phyloP scores from a whole-genome alignment of 1,140 invertebrate genomes.

The Philotrypesis tridentata region DNA sequence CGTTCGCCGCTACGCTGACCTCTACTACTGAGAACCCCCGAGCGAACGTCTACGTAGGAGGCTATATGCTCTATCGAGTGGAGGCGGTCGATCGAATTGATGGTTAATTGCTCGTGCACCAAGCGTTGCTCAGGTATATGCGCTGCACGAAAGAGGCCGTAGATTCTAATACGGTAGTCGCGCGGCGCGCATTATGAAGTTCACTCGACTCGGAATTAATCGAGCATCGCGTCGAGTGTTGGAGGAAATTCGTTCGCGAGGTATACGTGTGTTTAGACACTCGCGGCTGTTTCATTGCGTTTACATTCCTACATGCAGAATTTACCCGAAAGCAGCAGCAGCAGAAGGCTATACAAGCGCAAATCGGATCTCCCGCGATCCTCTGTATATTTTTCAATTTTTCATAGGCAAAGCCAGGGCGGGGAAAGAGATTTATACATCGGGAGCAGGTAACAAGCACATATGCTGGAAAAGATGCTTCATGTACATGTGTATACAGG shows the following conservation, averaged over 20 bases:
- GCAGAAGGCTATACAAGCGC: no score
- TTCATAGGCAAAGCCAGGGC: not conserved
- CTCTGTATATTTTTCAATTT: not conserved
- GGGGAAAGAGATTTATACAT: not conserved
- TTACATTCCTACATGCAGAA: not conserved
- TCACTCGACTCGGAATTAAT: conserved; percentile 60
- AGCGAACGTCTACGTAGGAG: no score
- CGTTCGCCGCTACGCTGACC: not conserved
- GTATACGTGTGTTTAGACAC: no score
- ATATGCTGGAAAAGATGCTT: not conserved
- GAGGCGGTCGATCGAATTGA: conserved; percentile 56
- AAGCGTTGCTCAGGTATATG: not conserved
- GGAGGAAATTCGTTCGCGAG: not conserved
- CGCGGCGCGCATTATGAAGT: conserved; percentile 57
- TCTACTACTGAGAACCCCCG: not conserved
- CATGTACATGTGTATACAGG: not conserved
- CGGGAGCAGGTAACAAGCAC: no score
- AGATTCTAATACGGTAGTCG: conserved; percentile 56
- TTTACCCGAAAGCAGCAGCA: not conserved
- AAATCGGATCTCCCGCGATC: not conserved
- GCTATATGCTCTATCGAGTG: no score
- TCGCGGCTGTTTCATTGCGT: no score
- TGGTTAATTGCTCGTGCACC: conserved; percentile 59
- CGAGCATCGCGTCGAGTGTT: conserved; percentile 46
- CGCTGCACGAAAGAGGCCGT: conserved; percentile 38